Base-by-base conservation (phyloP, 2,888 invertebrate genomes). In the Eumerus sabulonum region DNA sequence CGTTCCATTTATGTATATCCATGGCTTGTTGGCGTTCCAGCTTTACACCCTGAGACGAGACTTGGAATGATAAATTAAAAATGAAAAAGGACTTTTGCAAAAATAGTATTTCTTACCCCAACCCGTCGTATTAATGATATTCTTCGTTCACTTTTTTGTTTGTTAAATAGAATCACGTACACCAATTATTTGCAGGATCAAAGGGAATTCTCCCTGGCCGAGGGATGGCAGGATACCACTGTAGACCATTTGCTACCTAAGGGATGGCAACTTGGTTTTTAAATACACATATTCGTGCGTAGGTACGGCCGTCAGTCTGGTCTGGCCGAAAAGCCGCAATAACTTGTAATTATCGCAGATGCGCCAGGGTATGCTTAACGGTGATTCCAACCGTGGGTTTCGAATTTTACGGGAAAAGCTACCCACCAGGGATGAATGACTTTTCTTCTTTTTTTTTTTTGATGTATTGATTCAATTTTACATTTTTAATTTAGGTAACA, bases 141-240 rank as follows among this genome's bases (percentile, higher is more conserved):
- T 79, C 73, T 79, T 79, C 74, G 44, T 68, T 64, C 63, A 63
- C 68, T 68, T 70, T 27, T 27, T 27, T 27, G 2, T 27, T 7
- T 7, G 27, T 27, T 64, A 79, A 79, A 79, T 70, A 74, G 68
- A 79, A 79, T 73, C 79, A 79, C 79, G 79, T 79, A 79, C 79
- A 74, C 64, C 74, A 70, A 74, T 79, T 79, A 79, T 70, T 63
- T 64, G 74, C 64, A 74, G 79, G 79, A 79, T 79, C 79, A 79
- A 79, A 79, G 79, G 64, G 51, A 79, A 72, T 59, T 70, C 62
- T 27, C 7, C 40, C 45, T 16, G 36, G 47, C n/a, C n/a, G n/a
- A n/a, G n/a, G n/a, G n/a, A n/a, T n/a, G n/a, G n/a, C n/a, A n/a
- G n/a, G n/a, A n/a, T n/a, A n/a, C n/a, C n/a, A 38, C 45, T 59